Evolutionary conservation across 2,888 invertebrate species (phyloP), one percentile per base, ranked within the genome.

Genomic region (Syrista parreyssii): DNA sequence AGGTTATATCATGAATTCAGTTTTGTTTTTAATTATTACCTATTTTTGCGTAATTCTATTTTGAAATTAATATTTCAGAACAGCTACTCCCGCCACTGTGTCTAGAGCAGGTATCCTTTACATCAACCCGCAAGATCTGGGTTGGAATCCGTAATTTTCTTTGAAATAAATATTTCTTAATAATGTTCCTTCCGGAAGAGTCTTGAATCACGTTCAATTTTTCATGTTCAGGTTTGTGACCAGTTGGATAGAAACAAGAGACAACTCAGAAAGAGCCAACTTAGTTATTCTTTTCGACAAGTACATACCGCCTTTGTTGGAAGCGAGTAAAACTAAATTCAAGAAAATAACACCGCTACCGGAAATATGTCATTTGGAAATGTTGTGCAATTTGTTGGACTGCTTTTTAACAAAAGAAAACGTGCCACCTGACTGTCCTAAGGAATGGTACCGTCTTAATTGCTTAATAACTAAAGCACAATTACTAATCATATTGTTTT

Each of bases 31-130:
- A 12, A 36, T 35, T 23, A 15, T 76, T 15, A 30, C 6, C n/a
- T 1, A 77, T 31, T 77, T 23, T 35, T 0, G 74, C 32, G 1
- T 32, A 15, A 69, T 36, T 15, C 36, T 30, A 34, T 11, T 35
- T 31, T 68, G n/a, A 76, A 76, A 9, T 74, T 23, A 75, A 30
- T 12, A 33, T 83, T 79, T 73, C 75, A 94, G 96, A 86, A 97
- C 97, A 0, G 98, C 98, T 0, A 98, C 98, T 0, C 98, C 98
- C 3, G 98, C 98, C 0, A 98, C 98, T 0, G 98, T 98, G 0
- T 98, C 98, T 0, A 93, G 98, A 76, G 98, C 98, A 81, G 98
- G 98, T 79, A 98, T 98, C 87, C 93, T 98, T 23, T 98, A 97
- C 89, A 97, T 98, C 81, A 98, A 98, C 92, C 96, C 97, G 0